Percentiles rank a stretch among this genome's conserved stretches.
These are phyloP conservation scores for Acanthosoma haemorrhoidale DNA, from an alignment of 2,888 invertebrate genomes.

Conservation along the genomic window DNA sequence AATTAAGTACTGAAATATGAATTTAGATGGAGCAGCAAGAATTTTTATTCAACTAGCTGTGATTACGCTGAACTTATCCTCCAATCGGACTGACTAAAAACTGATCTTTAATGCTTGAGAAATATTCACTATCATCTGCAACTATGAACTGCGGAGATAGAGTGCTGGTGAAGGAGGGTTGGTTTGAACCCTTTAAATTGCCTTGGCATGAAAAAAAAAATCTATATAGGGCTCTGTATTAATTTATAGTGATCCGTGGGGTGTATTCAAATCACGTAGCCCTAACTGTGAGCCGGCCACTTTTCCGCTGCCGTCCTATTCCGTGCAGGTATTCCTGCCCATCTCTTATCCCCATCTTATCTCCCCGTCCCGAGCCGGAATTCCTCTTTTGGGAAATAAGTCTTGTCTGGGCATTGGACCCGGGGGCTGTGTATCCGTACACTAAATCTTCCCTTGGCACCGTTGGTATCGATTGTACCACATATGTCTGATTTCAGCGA, in stretches of 20 bases:
- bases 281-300: not conserved
- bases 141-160: not conserved
- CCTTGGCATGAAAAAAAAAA: not conserved
- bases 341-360: not conserved
- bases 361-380: not conserved
- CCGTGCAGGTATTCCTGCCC: not conserved
- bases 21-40: no score
- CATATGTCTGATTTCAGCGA: not conserved
- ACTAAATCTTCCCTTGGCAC: not conserved
- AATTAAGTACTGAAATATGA: no score
- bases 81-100: no score
- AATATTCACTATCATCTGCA: not conserved
- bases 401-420: slow-evolving; percentile 3
- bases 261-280: slow-evolving; percentile 14
- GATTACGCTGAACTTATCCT: no score
- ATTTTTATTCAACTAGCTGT: no score
- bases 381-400: slow-evolving; percentile 8
- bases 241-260: not conserved
- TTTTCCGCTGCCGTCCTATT: no score
- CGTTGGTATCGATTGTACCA: not conserved
- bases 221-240: not conserved
- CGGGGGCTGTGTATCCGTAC: slow-evolving; percentile 2
- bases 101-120: no score
- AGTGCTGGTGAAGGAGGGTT: not conserved
- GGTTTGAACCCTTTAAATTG: not conserved